Evolutionary conservation across 2,888 invertebrate species (phyloP).

Genomic region (Drosophila robusta): DNA sequence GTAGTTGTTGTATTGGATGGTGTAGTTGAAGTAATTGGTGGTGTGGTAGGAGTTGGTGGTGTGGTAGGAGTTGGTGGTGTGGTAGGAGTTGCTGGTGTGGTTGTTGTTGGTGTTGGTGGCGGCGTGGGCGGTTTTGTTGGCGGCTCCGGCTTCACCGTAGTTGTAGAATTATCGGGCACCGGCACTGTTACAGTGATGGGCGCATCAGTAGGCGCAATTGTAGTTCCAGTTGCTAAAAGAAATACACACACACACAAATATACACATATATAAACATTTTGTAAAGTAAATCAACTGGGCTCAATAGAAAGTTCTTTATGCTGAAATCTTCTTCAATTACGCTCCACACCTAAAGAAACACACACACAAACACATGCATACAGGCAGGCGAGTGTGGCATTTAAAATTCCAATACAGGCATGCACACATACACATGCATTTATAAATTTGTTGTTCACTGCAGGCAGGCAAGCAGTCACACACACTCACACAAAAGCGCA

Average conservation of each 20-base stretch:
- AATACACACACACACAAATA: slow-evolving; percentile 6
- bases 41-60: slow-evolving; percentile 11
- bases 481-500: slow-evolving; percentile 10
- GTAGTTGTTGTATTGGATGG: slow-evolving; percentile 22
- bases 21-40: slow-evolving; percentile 27
- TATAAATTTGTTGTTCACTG: slow-evolving; percentile 25
- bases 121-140: slow-evolving; percentile 1
- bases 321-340: slow-evolving; percentile 48
- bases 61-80: slow-evolving; percentile 19
- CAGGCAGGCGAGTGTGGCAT: slow-evolving; percentile 41
- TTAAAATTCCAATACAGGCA: slow-evolving; percentile 53
- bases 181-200: slow-evolving; percentile 24
- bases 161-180: slow-evolving; percentile 21
- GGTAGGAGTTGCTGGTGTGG: slow-evolving; percentile 16
- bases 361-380: neutral
- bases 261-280: slow-evolving; percentile 1
- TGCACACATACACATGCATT: slow-evolving; percentile 14
- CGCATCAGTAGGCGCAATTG: slow-evolving; percentile 8
- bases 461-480: slow-evolving; percentile 8
- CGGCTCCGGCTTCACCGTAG: slow-evolving; percentile 16
- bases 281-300: slow-evolving; percentile 15
- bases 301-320: slow-evolving; percentile 38
- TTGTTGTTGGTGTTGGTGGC: slow-evolving; percentile 10
- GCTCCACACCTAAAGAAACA: slow-evolving; percentile 22
- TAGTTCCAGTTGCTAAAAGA: slow-evolving; percentile 8